A percentile compares a stretch with the other conserved stretches of the same genome.
phyloP scores from a whole-genome alignment of 2,888 invertebrate genomes.

The Hoplodrina blanda region DNA sequence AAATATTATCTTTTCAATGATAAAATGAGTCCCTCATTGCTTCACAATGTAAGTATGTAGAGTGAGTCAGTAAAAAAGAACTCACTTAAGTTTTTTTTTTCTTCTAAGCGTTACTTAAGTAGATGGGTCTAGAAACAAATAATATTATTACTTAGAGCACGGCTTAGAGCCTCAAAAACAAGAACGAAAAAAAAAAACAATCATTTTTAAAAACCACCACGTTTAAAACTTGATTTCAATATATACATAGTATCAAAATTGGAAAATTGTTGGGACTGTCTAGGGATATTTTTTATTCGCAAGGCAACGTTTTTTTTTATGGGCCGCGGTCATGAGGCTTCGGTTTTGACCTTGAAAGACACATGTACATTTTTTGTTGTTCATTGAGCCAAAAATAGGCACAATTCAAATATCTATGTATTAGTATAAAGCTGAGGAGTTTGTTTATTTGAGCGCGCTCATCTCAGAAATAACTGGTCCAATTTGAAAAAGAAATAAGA shows the following conservation, averaged over 20 bases:
- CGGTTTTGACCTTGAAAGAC: conserved; percentile 1
- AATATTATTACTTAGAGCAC: too few relatives aligned
- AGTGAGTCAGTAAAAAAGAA: conserved; percentile 2
- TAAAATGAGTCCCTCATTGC: not conserved
- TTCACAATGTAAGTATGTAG: not conserved
- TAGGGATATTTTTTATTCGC: not conserved
- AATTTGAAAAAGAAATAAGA: too few relatives aligned
- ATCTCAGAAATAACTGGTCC: too few relatives aligned
- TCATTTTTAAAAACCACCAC: not conserved
- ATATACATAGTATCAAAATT: not conserved
- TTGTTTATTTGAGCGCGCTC: too few relatives aligned
- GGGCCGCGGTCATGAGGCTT: conserved; percentile 11
- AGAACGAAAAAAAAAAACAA: not conserved
- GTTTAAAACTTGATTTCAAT: not conserved
- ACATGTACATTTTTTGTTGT: conserved; percentile 7
- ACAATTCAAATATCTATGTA: too few relatives aligned
- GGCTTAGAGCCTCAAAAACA: not conserved
- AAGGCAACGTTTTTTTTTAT: conserved; percentile 15
- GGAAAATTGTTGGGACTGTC: not conserved
- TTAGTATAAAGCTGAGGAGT: not conserved
- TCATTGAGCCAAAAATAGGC: not conserved
- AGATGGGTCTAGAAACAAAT: not conserved
- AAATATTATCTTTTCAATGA: conserved; percentile 9
- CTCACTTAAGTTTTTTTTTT: not conserved
- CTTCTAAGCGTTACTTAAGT: too few relatives aligned